phyloP scores from a whole-genome alignment of 2,888 invertebrate species.

The Dione juno region DNA sequence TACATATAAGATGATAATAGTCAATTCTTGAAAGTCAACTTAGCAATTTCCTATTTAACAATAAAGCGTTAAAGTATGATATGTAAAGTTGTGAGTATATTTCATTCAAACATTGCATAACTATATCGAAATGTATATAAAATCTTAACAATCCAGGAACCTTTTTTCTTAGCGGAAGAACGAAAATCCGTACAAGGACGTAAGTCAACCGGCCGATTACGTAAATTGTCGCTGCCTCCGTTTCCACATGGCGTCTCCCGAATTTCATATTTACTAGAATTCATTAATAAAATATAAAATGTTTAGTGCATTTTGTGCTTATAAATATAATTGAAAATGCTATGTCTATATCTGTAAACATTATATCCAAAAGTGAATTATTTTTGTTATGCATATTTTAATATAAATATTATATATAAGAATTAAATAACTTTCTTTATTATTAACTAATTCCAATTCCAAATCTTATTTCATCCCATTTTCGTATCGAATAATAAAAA shows the following conservation, averaged over 20 bases:
- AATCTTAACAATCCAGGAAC: constrained; percentile 2
- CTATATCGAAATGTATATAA: background rate
- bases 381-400: no score
- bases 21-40: background rate
- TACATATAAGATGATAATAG: no score
- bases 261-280: constrained; percentile 20
- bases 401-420: no score
- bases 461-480: background rate
- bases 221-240: constrained; percentile 40
- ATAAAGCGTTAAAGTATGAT: background rate
- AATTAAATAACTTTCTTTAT: no score
- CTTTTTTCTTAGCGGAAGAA: constrained; percentile 42
- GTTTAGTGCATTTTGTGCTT: background rate
- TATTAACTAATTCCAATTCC: no score
- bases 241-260: constrained; percentile 27
- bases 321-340: background rate
- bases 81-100: background rate
- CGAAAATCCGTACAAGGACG: constrained; percentile 40
- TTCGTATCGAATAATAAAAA: background rate
- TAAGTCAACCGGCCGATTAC: constrained; percentile 35
- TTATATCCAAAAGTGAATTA: no score
- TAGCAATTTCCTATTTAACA: background rate
- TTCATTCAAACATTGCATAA: background rate
- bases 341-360: background rate
- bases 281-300: constrained; percentile 8